A percentile compares a stretch with the other conserved stretches of the same genome.
phyloP scores from a whole-genome alignment of 1,140 invertebrate genomes.

The Hypsibius dujardini region DNA sequence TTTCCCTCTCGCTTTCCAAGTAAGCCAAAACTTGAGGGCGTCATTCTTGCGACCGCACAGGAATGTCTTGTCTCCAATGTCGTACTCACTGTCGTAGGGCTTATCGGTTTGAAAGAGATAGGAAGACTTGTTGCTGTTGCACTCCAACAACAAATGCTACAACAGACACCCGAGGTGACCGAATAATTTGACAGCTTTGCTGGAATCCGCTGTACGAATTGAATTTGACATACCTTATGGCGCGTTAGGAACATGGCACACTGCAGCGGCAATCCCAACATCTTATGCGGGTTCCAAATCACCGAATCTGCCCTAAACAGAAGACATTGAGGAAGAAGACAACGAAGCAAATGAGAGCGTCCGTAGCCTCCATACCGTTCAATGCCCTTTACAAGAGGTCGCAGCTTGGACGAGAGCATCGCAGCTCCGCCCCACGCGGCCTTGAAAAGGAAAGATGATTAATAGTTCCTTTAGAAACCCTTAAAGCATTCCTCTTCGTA shows the following conservation, averaged over 20 bases:
- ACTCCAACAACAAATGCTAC: slow-evolving; percentile 45
- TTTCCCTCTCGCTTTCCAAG: slow-evolving; percentile 74
- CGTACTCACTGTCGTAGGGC: slow-evolving; percentile 75
- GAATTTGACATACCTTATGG: slow-evolving; percentile 30
- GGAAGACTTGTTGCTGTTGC: slow-evolving; percentile 56
- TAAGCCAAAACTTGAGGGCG: slow-evolving; percentile 87
- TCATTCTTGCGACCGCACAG: slow-evolving; percentile 85
- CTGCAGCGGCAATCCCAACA: slow-evolving; percentile 69
- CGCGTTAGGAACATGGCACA: slow-evolving; percentile 62
- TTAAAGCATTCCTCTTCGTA: slow-evolving; percentile 24
- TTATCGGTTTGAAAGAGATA: slow-evolving; percentile 92
- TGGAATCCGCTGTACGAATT: slow-evolving; percentile 22
- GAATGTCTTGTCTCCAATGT: slow-evolving; percentile 82
- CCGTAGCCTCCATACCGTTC: slow-evolving; percentile 39
- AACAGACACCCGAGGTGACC: neutral
- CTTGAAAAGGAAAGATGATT: slow-evolving; percentile 24
- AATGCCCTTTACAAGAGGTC: slow-evolving; percentile 55
- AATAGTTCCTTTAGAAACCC: neutral
- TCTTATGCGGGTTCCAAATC: slow-evolving; percentile 83
- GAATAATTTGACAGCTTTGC: neutral
- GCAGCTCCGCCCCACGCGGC: slow-evolving; percentile 87
- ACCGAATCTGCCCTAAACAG: slow-evolving; percentile 61
- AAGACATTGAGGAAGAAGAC: slow-evolving; percentile 19
- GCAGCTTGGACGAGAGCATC: slow-evolving; percentile 60
- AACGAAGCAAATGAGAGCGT: neutral